These are phyloP conservation scores for Brachyistius frenatus DNA, from an alignment of 2,113 vertebrate genomes.

Conservation along the genomic window DNA sequence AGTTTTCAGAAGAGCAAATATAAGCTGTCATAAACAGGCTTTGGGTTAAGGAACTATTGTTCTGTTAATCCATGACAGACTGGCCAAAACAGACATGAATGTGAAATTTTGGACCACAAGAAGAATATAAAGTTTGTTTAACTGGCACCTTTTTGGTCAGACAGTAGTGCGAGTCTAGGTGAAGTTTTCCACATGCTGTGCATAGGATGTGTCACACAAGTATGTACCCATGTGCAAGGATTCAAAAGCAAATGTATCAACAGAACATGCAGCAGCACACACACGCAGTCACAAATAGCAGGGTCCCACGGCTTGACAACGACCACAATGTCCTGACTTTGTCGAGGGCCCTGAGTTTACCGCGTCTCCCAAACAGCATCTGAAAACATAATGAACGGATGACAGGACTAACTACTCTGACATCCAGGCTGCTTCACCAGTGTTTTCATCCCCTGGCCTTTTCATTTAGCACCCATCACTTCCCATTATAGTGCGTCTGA, in stretches of 20 bases:
- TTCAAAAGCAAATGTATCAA: constrained; percentile 18
- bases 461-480: constrained; percentile 83
- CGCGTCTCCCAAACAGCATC: constrained; percentile 74
- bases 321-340: constrained; percentile 67
- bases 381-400: constrained; percentile 82
- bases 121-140: constrained; percentile 15
- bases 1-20: constrained; percentile 9
- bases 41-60: constrained; percentile 34
- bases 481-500: constrained; percentile 76
- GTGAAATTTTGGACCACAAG: constrained; percentile 3
- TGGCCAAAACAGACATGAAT: constrained; percentile 3
- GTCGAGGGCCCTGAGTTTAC: constrained; percentile 59
- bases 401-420: constrained; percentile 80
- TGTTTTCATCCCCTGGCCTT: constrained; percentile 81
- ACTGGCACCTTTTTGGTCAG: constrained; percentile 25
- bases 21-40: constrained; percentile 34
- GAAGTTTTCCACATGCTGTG: constrained; percentile 42
- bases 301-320: constrained; percentile 19
- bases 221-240: constrained; percentile 25
- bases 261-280: constrained; percentile 26
- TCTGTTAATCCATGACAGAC: constrained; percentile 43
- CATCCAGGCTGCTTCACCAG: constrained; percentile 73
- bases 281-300: constrained; percentile 34
- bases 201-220: constrained; percentile 49
- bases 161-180: background rate